Evolutionary conservation across 2,113 vertebrate species (phyloP).

Genomic region (Prinia subflava): DNA sequence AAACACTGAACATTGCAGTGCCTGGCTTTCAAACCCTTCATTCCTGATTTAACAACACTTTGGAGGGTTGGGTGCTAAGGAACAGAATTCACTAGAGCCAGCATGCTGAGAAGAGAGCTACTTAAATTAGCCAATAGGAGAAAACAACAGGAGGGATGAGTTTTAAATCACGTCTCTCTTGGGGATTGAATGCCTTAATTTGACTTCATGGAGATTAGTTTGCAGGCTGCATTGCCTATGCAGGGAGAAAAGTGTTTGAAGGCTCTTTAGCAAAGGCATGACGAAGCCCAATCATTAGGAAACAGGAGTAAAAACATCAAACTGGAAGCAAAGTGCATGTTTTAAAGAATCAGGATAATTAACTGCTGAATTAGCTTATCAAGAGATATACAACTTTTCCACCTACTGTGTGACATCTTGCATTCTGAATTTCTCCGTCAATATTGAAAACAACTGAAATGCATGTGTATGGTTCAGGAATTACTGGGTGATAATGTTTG

Average conservation of each 20-base stretch:
- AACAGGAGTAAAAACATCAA: neutral
- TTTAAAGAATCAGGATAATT: conserved; percentile 50
- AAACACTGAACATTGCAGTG: neutral
- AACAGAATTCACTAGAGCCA: conserved; percentile 40
- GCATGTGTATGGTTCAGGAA: neutral
- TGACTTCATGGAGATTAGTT: conserved; percentile 65
- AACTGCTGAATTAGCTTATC: conserved; percentile 20
- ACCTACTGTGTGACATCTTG: neutral
- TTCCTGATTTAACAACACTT: conserved; percentile 14
- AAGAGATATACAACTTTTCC: conserved; percentile 2
- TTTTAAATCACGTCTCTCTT: conserved; percentile 48
- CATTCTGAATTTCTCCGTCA: neutral
- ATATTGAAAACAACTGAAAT: neutral
- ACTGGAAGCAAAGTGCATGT: neutral
- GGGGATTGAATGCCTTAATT: conserved; percentile 52
- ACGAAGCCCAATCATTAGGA: neutral
- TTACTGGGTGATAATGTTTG: conserved; percentile 2
- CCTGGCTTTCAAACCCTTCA: conserved; percentile 27
- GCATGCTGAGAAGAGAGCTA: conserved; percentile 47
- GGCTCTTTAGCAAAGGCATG: conserved; percentile 52
- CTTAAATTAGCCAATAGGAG: conserved; percentile 61
- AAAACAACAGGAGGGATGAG: conserved; percentile 60
- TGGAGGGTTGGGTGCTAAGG: conserved; percentile 49
- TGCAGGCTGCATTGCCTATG: conserved; percentile 32
- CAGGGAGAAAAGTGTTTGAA: conserved; percentile 43